Evolutionary conservation across 2,888 invertebrate species (phyloP), one percentile per base, ranked within the genome.

Genomic region (Cetonia aurata): DNA sequence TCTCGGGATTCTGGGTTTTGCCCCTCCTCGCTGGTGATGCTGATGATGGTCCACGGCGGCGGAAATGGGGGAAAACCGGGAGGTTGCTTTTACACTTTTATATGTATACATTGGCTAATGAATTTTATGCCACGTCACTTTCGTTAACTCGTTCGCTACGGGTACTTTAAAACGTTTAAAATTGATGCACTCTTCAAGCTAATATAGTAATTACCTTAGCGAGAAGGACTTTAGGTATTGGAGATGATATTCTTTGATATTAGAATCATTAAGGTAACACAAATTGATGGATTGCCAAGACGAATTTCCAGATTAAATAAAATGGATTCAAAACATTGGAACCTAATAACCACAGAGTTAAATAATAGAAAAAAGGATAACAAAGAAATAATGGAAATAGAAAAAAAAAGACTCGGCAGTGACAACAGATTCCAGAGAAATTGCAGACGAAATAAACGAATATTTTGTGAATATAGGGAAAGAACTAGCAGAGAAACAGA

Each of bases 41-140:
- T 75, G 75, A 75, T 76, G 25, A 75, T 77, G 79, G 78, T 79
- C 78, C 79, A n/a, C n/a, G 73, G 76, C 77, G 78, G 79, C 76
- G 79, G 78, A 80, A 80, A 77, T 77, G 79, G 79, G 77, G 77
- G 78, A 80, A 81, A 81, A 74, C 73, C 77, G 77, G 67, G 69
- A 59, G 67, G 57, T 66, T 31, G 48, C 60, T 13, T 48, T 60
- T 60, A 25, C 25, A 25, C 25, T 25, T 25, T 25, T 25, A 25
- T 25, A 25, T 25, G 25, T 25, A 25, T 59, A 25, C 37, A 60
- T 60, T 60, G 46, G 31, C 31, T 74, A 74, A 75, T 72, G 72
- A 75, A 75, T 71, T 75, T 75, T 72, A 72, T 71, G 75, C 71
- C 69, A 72, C 68, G 60, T 60, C 46, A 33, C 55, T 67, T 67